Evolutionary conservation across 1,140 invertebrate species (phyloP), one percentile per base, ranked within the genome.

Genomic region (Tetranychus cinnabarinus): DNA sequence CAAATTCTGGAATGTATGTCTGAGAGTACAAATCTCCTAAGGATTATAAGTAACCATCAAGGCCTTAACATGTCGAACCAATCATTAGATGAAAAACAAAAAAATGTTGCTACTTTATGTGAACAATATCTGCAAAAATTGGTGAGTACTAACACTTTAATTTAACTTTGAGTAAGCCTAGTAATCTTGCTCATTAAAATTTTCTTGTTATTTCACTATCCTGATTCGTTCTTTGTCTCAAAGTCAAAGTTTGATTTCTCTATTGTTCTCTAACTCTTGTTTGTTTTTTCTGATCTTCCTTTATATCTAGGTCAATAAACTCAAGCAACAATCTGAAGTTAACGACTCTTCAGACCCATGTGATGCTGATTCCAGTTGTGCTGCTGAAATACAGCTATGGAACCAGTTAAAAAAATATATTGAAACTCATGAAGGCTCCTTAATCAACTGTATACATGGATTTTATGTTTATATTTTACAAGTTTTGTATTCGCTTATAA

Each of bases 321-420:
- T n/a, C 23, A 31, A 31, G n/a, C 5, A 52, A 52, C 31, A 6
- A 8, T 8, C 1, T 52, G 50, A 52, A n/a, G 6, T 33, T 1
- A n/a, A 52, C 2, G 6, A 23, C 8, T 8, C 5, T 6, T n/a
- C 50, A 8, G 31, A 52, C n/a, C 8, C n/a, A 33, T 2, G 7
- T 33, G n/a, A 52, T 31, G 13, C 50, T 23, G 23, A 23, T 31
- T 52, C 50, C 1, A n/a, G 12, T 8, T 31, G n/a, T 52, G 7
- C 50, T n/a, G n/a, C n/a, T 52, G 58, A 63, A 62, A 45, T 45
- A 60, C 34, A 57, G 23, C 31, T 57, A 34, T 57, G 56, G 56
- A 36, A 33, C 23, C 35, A 57, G 4, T 57, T 57, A 34, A 57
- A 57, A 45, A 57, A 57, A 45, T 57, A 39, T 45, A 57, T 39